These are phyloP conservation scores for Alethe diademata DNA, from an alignment of 2,113 vertebrate genomes.

Conservation along the genomic window DNA sequence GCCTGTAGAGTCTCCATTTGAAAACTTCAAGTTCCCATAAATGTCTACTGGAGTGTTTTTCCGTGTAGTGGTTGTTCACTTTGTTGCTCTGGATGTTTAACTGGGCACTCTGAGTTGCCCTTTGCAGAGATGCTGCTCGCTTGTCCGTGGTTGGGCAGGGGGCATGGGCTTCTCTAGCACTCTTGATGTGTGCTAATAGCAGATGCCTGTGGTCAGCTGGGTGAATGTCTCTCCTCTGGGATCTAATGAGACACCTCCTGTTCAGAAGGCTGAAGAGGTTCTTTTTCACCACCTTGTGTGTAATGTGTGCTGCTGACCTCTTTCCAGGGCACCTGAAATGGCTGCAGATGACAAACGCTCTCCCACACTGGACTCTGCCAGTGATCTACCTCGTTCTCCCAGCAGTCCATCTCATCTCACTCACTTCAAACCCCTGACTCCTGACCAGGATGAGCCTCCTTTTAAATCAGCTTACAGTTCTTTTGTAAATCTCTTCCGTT, in stretches of 20 bases:
- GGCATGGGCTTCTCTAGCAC: neutral
- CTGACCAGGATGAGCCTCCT: slow-evolving; percentile 94
- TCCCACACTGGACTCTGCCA: slow-evolving; percentile 79
- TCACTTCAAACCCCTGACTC: slow-evolving; percentile 96
- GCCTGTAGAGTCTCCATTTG: neutral
- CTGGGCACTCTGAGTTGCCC: neutral
- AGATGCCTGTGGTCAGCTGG: neutral
- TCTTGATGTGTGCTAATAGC: neutral
- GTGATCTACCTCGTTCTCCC: slow-evolving; percentile 81
- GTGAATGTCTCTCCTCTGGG: neutral
- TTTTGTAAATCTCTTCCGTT: slow-evolving; percentile 96
- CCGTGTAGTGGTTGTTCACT: neutral
- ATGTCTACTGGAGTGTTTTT: neutral
- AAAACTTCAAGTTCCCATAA: neutral
- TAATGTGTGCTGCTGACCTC: neutral
- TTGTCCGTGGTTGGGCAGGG: neutral
- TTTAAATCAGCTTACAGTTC: slow-evolving; percentile 98
- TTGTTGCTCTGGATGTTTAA: neutral
- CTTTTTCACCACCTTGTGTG: neutral
- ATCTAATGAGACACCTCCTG: neutral
- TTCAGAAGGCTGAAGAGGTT: neutral
- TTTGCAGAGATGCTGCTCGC: neutral
- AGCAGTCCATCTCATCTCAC: slow-evolving; percentile 92
- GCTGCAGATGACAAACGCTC: slow-evolving; percentile 90
- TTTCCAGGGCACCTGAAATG: slow-evolving; percentile 84